These are phyloP conservation scores for Oscheius sp. DNA, from an alignment of 2,888 invertebrate species.

Conservation along the genomic window DNA sequence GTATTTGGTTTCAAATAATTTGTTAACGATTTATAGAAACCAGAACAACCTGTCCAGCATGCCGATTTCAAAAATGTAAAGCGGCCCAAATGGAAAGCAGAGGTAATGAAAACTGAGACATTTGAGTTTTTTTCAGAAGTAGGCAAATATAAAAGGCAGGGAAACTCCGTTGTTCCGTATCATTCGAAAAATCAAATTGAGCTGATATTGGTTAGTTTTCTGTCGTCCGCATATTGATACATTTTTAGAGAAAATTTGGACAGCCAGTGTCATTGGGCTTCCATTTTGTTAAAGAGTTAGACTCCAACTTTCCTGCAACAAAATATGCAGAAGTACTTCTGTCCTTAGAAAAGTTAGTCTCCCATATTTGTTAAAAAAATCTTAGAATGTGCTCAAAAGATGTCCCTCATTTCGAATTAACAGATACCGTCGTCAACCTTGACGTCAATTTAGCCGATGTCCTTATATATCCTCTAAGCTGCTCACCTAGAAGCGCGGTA, in stretches of 20 bases:
- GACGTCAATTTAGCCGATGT: background rate
- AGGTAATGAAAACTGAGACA: background rate
- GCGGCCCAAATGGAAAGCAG: background rate
- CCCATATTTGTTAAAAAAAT: background rate
- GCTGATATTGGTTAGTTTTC: background rate
- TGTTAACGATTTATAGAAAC: background rate
- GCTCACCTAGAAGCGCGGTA: slow-evolving; percentile 3
- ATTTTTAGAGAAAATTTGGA: background rate
- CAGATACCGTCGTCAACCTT: background rate
- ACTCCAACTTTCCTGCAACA: background rate
- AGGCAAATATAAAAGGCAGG: background rate
- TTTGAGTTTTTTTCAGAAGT: background rate
- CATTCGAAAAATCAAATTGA: background rate
- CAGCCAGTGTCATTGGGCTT: background rate
- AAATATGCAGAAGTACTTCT: background rate
- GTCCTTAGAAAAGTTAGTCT: background rate
- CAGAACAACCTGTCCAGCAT: background rate
- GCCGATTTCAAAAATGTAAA: slow-evolving; percentile 7
- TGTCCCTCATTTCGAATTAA: background rate
- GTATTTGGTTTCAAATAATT: background rate
- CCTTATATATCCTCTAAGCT: background rate
- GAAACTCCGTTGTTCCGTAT: background rate
- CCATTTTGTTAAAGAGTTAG: slow-evolving; percentile 1
- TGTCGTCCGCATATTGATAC: too few relatives aligned
- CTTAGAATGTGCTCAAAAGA: slow-evolving; percentile 1